These are phyloP conservation scores for Pardosa pseudoannulata DNA, from an alignment of 2,888 invertebrate genomes.

Conservation along the genomic window DNA sequence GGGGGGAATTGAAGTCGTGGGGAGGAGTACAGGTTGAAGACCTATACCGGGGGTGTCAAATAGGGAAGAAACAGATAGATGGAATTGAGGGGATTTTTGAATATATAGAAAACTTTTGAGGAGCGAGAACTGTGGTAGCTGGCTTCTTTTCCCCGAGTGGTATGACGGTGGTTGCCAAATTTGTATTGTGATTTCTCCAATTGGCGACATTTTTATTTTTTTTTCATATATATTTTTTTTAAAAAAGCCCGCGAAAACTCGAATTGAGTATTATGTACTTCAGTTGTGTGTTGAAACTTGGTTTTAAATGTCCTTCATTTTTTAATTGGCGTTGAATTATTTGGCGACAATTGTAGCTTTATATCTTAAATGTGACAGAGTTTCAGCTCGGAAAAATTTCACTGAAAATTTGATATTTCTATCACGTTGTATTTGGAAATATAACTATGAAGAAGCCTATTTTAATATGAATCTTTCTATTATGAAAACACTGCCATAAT, in stretches of 20 bases:
- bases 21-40: conserved; percentile 65
- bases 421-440: no score
- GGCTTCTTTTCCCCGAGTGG: conserved; percentile 60
- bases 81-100: conserved; percentile 63
- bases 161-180: conserved; percentile 12
- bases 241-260: no score
- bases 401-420: no score
- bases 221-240: not conserved
- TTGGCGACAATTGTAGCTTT: no score
- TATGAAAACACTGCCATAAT: no score
- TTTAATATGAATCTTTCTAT: no score
- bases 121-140: conserved; percentile 43
- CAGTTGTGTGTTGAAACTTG: no score
- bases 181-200: not conserved
- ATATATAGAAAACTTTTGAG: conserved; percentile 47
- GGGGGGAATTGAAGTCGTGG: not conserved
- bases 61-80: conserved; percentile 63
- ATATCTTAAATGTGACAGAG: no score
- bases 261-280: no score
- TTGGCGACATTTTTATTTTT: not conserved
- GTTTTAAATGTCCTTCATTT: no score
- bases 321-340: not conserved
- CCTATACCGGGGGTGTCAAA: conserved; percentile 66
- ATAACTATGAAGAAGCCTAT: no score
- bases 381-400: no score